Conservation (phyloP, 1,140 invertebrate genomes). For the Trachelipus rathkii region DNA sequence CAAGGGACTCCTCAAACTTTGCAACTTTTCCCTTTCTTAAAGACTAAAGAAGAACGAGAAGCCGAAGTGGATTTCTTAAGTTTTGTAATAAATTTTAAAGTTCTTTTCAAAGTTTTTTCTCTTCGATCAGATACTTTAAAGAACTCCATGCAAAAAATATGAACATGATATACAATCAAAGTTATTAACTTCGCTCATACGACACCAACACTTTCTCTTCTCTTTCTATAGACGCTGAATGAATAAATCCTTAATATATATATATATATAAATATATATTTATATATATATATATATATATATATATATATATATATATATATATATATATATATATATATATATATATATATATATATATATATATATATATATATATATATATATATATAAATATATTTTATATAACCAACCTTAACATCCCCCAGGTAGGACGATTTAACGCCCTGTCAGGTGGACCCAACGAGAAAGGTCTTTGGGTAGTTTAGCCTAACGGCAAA, state of each 20-base stretch:
- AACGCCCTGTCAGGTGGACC: no score
- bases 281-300: neutral
- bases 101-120: neutral
- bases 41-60: neutral
- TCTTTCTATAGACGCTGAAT: no score
- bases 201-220: neutral
- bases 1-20: no score
- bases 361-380: neutral
- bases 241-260: no score
- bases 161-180: neutral
- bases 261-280: neutral
- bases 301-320: constrained; percentile 6
- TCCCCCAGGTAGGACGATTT: no score
- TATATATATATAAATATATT: constrained; percentile 14
- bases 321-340: constrained; percentile 9
- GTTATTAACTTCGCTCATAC: neutral
- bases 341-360: constrained; percentile 7
- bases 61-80: neutral
- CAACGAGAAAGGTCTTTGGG: no score
- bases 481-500: no score
- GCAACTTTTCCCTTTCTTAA: neutral
- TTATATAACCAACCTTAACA: no score
- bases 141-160: neutral
- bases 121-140: neutral
- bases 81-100: neutral